phyloP scores from a whole-genome alignment of 2,888 invertebrate genomes.

The Lasioglossum figueresi region DNA sequence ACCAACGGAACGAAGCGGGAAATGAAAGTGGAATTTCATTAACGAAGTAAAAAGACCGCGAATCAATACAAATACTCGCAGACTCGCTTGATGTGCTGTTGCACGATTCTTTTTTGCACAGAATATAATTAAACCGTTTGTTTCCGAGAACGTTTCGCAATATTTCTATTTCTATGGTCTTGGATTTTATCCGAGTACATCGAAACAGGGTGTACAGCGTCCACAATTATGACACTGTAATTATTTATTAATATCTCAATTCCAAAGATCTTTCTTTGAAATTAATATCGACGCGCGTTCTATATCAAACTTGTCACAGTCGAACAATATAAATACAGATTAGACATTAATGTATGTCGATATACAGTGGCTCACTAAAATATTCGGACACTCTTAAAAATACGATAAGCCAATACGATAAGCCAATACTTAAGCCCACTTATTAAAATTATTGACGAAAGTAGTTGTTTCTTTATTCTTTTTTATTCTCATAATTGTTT shows the following conservation, averaged over 20 bases:
- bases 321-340: background rate
- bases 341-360: background rate
- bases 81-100: background rate
- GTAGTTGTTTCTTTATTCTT: no score
- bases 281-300: background rate
- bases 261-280: background rate
- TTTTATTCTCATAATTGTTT: background rate
- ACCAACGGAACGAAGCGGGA: background rate
- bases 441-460: no score
- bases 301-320: background rate
- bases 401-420: no score
- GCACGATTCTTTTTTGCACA: background rate
- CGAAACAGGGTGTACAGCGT: background rate
- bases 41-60: background rate
- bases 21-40: slow-evolving; percentile 2
- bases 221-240: background rate
- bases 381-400: no score
- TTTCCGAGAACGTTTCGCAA: background rate
- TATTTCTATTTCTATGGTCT: background rate
- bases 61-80: background rate
- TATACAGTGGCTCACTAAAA: no score
- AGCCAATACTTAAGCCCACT: no score
- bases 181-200: background rate
- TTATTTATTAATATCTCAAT: background rate
- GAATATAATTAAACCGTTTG: background rate